Evolutionary conservation across 1,140 invertebrate species (phyloP).

Genomic region (Lysiphlebus fabarum): DNA sequence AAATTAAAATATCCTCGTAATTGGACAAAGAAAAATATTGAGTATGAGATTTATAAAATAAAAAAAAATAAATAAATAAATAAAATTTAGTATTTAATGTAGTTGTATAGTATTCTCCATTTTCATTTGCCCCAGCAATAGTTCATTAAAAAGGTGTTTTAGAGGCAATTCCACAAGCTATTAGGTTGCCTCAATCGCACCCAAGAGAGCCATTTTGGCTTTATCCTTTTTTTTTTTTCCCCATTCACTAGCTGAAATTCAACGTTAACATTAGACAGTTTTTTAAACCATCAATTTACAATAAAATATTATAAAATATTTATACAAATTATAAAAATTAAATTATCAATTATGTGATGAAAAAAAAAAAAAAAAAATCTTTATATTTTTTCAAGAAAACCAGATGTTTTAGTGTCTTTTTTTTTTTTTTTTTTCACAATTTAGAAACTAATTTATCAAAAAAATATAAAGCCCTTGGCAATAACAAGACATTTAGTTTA

Average conservation of each 20-base stretch:
- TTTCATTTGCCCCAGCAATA: conserved; percentile 66
- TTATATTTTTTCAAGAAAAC: too few species aligned
- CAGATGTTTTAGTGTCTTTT: too few species aligned
- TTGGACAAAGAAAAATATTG: too few species aligned
- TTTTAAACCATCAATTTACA: conserved; percentile 36
- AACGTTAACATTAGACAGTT: conserved; percentile 47
- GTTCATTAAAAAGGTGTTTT: conserved; percentile 72
- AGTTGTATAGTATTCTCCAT: conserved; percentile 46
- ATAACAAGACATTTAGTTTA: conserved; percentile 13
- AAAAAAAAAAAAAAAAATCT: too few species aligned
- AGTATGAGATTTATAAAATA: too few species aligned
- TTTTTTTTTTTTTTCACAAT: conserved; percentile 8
- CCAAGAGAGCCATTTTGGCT: conserved; percentile 59
- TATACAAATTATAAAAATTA: conserved; percentile 29
- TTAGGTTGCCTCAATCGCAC: conserved; percentile 65
- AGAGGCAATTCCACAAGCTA: conserved; percentile 65
- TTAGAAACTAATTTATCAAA: not conserved
- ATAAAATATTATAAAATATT: conserved; percentile 24
- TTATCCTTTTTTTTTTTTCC: conserved; percentile 35
- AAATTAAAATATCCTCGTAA: too few species aligned
- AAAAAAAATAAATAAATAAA: too few species aligned
- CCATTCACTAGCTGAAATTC: conserved; percentile 38
- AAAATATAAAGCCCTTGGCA: conserved; percentile 1
- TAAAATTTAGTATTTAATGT: too few species aligned
- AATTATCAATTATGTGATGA: conserved; percentile 27